Percentiles rank a stretch among this genome's conserved stretches.
phyloP scores from a whole-genome alignment of 2,888 invertebrate genomes.

The Lysandra bellargus region DNA sequence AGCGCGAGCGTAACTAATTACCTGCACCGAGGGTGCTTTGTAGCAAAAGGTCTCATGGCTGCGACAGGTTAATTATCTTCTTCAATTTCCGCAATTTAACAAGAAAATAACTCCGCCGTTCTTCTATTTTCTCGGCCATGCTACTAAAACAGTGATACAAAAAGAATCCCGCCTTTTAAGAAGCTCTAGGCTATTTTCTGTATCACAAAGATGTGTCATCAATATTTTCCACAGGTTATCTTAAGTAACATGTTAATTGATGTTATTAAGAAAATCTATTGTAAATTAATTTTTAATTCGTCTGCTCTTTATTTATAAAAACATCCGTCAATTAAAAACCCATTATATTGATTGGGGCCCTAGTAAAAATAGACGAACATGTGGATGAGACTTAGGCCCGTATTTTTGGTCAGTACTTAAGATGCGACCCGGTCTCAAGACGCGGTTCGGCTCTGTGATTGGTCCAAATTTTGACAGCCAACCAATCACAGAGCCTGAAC shows the following conservation, averaged over 20 bases:
- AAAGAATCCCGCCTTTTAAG: neutral
- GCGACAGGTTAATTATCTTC: neutral
- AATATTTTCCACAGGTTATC: conserved; percentile 29
- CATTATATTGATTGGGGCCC: neutral
- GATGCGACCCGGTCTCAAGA: too few relatives aligned
- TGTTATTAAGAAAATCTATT: neutral
- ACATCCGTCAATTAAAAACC: conserved; percentile 40
- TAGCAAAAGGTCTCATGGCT: neutral
- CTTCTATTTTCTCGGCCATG: neutral
- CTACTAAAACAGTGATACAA: neutral
- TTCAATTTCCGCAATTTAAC: neutral
- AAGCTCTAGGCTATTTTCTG: neutral
- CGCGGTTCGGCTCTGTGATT: too few relatives aligned
- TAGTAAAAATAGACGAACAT: neutral
- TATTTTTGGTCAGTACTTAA: too few relatives aligned
- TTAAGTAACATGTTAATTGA: neutral
- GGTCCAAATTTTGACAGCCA: too few relatives aligned
- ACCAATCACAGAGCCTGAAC: too few relatives aligned
- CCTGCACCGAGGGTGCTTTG: neutral
- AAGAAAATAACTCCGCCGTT: neutral
- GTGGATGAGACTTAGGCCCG: neutral
- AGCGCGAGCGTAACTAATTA: neutral
- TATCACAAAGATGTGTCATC: neutral
- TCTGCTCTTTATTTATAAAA: conserved; percentile 18
- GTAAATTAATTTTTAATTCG: neutral